Evolutionary conservation across 2,797 vertebrate species (phyloP), one percentile per base, ranked within the genome.

Genomic region (Oryzias dopingdopingensis): DNA sequence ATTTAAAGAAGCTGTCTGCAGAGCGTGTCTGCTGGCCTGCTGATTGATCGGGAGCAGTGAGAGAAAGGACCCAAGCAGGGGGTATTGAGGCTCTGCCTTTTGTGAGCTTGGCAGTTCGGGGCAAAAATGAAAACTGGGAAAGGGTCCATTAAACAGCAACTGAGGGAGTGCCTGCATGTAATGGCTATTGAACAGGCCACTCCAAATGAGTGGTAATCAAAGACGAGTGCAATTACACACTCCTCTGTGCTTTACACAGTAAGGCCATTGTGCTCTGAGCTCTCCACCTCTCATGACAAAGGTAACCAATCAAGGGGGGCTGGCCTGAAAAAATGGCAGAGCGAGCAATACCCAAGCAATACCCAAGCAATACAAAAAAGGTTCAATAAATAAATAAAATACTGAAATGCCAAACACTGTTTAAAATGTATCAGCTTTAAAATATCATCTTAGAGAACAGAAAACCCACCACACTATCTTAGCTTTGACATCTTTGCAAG

Each of bases 151-250:
- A 85, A 69, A 59, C 71, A 65, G 62, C 16, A 1, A 42, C 67
- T 65, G 62, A 70, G 77, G 68, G 70, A 79, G 81, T 70, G 81
- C 80, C 79, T 86, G 77, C 62, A 73, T 82, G 81, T 90, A 92
- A 90, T 89, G 84, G 85, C 85, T 90, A 91, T 91, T 87, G 88
- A 91, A 84, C 86, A 72, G 76, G 65, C 70, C 16, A 45, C 80
- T 81, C 69, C 62, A 72, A 79, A 86, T 14, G 42, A 89, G 85
- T 84, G 82, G 82, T 89, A 90, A 90, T 92, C 87, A 90, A 87
- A 87, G 82, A 80, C 16, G 50, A 74, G 77, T 66, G 78, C 89
- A 90, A 92, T 92, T 91, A 90, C 86, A 84, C 72, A 81, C 79
- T 81, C 69, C 77, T 84, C 72, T 72, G 53, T 83, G 77, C 77